A percentile compares a stretch with the other conserved stretches of the same genome.
phyloP scores from a whole-genome alignment of 1,140 invertebrate species.

The Drosophila fuyamai region DNA sequence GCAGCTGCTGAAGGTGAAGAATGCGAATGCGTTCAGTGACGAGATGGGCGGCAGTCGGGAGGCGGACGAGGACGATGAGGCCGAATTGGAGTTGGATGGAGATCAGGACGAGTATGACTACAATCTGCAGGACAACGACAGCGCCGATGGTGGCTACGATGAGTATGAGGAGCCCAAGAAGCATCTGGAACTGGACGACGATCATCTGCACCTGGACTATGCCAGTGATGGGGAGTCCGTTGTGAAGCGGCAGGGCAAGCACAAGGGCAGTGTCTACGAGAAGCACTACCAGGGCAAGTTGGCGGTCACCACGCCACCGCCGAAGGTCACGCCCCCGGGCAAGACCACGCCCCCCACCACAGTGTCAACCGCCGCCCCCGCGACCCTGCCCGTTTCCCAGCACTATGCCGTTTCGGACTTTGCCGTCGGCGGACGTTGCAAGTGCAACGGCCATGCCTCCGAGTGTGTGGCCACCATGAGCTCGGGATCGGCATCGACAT shows the following conservation, averaged over 20 bases:
- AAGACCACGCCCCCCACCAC: slow-evolving; percentile 17
- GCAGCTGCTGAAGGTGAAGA: slow-evolving; percentile 73
- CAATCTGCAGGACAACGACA: slow-evolving; percentile 80
- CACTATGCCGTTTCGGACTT: slow-evolving; percentile 98
- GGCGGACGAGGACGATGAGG: slow-evolving; percentile 72
- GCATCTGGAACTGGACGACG: slow-evolving; percentile 75
- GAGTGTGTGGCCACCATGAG: slow-evolving; percentile 87
- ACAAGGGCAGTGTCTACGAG: slow-evolving; percentile 68
- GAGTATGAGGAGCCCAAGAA: slow-evolving; percentile 83
- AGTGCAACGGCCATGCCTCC: slow-evolving; percentile 99
- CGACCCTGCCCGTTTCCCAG: slow-evolving; percentile 84
- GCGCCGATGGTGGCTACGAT: slow-evolving; percentile 82
- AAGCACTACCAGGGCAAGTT: slow-evolving; percentile 73
- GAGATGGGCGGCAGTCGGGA: slow-evolving; percentile 76
- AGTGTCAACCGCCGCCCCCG: slow-evolving; percentile 35
- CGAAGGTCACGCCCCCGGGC: slow-evolving; percentile 11
- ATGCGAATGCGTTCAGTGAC: slow-evolving; percentile 83
- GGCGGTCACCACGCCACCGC: slow-evolving; percentile 38
- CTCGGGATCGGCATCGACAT: background rate
- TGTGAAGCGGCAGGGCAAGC: slow-evolving; percentile 54
- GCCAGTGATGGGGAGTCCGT: slow-evolving; percentile 65
- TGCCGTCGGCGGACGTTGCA: slow-evolving; percentile 98
- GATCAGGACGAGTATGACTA: slow-evolving; percentile 78
- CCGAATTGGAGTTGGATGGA: slow-evolving; percentile 73
- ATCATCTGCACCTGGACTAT: slow-evolving; percentile 76